These are phyloP conservation scores for Lethocerus indicus DNA, from an alignment of 1,140 invertebrate genomes.

Conservation along the genomic window DNA sequence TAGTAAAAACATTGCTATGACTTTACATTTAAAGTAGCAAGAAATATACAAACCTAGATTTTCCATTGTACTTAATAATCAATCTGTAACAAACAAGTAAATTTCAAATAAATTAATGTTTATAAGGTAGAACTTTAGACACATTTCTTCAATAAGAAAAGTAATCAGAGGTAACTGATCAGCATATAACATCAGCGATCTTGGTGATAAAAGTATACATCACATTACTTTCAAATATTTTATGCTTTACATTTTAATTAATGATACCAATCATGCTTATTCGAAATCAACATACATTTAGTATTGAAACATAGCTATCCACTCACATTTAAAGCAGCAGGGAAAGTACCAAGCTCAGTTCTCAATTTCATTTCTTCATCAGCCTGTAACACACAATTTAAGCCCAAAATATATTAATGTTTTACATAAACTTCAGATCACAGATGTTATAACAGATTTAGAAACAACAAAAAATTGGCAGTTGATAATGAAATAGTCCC, in stretches of 20 bases:
- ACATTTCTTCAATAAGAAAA: neutral
- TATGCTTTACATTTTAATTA: neutral
- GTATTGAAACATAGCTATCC: neutral
- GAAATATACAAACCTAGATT: neutral
- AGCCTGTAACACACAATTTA: no score
- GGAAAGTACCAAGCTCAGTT: no score
- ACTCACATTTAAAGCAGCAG: neutral
- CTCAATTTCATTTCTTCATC: no score
- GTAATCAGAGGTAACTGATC: neutral
- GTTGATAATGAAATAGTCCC: no score
- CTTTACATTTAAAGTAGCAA: neutral
- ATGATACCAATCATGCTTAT: neutral
- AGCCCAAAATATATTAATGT: no score
- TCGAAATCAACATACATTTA: neutral
- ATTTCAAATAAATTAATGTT: neutral
- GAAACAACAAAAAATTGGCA: no score
- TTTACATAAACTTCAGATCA: no score
- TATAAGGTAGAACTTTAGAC: neutral
- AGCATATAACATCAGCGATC: slow-evolving; percentile 9
- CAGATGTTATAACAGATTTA: no score
- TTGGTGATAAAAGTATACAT: slow-evolving; percentile 5
- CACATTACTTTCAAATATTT: neutral
- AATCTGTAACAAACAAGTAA: neutral
- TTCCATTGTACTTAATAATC: neutral
- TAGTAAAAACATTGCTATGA: neutral